phyloP scores from a whole-genome alignment of 2,113 vertebrate species.

The Calyptomena viridis region DNA sequence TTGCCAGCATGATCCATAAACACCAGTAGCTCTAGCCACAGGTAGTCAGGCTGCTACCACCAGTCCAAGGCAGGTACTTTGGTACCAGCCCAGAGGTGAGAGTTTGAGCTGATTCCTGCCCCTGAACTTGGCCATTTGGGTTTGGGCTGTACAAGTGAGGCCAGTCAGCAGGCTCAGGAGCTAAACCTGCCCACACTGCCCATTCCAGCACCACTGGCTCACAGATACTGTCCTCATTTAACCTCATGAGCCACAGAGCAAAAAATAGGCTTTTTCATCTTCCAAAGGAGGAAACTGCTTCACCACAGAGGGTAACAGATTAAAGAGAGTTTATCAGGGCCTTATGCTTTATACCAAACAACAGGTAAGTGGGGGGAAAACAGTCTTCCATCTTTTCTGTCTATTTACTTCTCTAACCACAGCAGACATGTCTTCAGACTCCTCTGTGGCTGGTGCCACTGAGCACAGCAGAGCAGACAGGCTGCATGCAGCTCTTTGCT shows the following conservation, averaged over 20 bases:
- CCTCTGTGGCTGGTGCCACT: background rate
- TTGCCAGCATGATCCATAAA: fast-evolving
- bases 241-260: background rate
- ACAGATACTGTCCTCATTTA: background rate
- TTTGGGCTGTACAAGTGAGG: background rate
- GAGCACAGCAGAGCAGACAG: background rate
- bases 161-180: background rate
- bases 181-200: background rate
- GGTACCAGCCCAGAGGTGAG: background rate
- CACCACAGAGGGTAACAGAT: background rate
- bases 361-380: background rate
- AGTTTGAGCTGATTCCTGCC: background rate
- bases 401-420: background rate
- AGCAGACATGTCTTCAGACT: background rate
- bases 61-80: too few species aligned
- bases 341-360: background rate
- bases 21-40: background rate
- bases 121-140: background rate
- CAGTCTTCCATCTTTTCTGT: background rate
- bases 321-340: background rate
- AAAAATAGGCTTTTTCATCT: background rate
- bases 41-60: background rate
- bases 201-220: background rate
- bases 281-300: background rate
- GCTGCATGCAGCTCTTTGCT: background rate